Evolutionary conservation across 1,140 invertebrate species (phyloP).

Genomic region (Zophobas atratus): DNA sequence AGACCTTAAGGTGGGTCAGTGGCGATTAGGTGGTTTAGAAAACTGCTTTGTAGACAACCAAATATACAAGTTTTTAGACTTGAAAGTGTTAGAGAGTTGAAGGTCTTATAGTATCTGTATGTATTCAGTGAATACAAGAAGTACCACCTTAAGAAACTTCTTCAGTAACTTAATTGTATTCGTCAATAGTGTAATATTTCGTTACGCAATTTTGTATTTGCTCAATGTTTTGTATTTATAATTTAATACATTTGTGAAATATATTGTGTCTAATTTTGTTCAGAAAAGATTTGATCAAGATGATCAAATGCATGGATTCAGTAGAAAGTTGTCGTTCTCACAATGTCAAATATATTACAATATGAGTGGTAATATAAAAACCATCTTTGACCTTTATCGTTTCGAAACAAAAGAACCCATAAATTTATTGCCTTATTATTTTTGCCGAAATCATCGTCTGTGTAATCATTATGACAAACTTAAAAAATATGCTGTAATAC

Average conservation of each 20-base stretch:
- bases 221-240: constrained; percentile 47
- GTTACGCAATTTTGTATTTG: constrained; percentile 43
- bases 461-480: too few species aligned
- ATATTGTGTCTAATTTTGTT: constrained; percentile 17
- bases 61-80: too few species aligned
- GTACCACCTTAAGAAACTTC: constrained; percentile 34
- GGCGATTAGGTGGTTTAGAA: not conserved
- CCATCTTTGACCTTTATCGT: too few species aligned
- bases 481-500: too few species aligned
- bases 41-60: not conserved
- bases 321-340: too few species aligned
- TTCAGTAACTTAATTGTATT: constrained; percentile 38
- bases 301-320: constrained; percentile 2
- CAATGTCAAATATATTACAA: too few species aligned
- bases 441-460: too few species aligned
- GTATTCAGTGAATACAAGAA: constrained; percentile 45
- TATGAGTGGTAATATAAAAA: too few species aligned
- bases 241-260: constrained; percentile 45
- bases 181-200: constrained; percentile 36
- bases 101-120: not conserved
- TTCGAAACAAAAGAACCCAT: too few species aligned
- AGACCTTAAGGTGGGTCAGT: constrained; percentile 21
- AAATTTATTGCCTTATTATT: too few species aligned
- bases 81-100: too few species aligned
- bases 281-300: not conserved